phyloP scores from a whole-genome alignment of 2,888 invertebrate species.

The Parnassius orleans region DNA sequence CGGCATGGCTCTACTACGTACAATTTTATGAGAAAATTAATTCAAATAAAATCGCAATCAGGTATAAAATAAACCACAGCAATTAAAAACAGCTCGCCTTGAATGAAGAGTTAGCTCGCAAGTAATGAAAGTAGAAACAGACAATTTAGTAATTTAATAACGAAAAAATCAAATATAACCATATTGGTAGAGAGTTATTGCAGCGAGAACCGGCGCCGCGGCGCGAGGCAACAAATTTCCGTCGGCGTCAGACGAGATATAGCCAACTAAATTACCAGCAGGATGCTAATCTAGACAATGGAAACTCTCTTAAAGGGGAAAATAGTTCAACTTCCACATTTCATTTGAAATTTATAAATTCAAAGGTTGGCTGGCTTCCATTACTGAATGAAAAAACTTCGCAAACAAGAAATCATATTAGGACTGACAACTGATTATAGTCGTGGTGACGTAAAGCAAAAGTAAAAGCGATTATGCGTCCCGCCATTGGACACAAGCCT shows the following conservation, averaged over 20 bases:
- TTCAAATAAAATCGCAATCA: too few species aligned
- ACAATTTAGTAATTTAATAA: slow-evolving; percentile 1
- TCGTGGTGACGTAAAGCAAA: too few species aligned
- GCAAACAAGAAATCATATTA: too few species aligned
- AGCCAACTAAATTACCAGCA: slow-evolving; percentile 44
- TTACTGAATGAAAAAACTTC: slow-evolving; percentile 10
- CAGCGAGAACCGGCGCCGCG: slow-evolving; percentile 42
- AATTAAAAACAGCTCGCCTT: not conserved
- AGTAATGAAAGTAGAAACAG: slow-evolving; percentile 8
- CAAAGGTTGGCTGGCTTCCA: not conserved
- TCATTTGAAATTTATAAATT: not conserved
- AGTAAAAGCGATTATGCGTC: too few species aligned
- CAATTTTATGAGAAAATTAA: too few species aligned
- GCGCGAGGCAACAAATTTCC: slow-evolving; percentile 53
- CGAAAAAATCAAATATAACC: slow-evolving; percentile 6
- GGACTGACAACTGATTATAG: too few species aligned
- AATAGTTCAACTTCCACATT: slow-evolving; percentile 25
- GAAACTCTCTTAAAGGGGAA: slow-evolving; percentile 49
- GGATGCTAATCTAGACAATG: slow-evolving; percentile 63
- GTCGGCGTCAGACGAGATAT: slow-evolving; percentile 40
- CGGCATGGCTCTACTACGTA: too few species aligned
- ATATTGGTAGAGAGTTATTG: slow-evolving; percentile 4
- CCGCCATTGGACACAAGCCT: too few species aligned
- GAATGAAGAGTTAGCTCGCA: not conserved
- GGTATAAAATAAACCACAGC: not conserved